Base-by-base conservation (phyloP, 2,888 invertebrate genomes). In the Luperina nickerlii region DNA sequence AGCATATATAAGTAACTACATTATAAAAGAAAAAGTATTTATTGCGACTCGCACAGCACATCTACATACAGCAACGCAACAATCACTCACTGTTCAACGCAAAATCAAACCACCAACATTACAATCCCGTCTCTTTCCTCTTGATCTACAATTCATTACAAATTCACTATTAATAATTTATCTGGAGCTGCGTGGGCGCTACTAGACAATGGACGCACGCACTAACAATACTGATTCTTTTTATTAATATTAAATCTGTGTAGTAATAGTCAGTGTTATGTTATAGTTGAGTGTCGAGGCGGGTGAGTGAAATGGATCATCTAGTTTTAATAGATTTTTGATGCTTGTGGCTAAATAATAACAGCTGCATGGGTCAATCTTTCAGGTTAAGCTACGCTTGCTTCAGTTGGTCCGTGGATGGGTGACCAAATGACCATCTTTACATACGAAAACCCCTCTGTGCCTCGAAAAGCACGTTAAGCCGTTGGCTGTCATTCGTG, bases 151-250 rank as follows among this genome's bases (percentile, higher is more conserved):
- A 85, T 88, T 95, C 95, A 96, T 96, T 96, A 96, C 94, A 94
- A 95, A 96, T 96, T 94, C 96, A 93, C 92, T 94, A 96, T 96
- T 96, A 96, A 96, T 96, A 96, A 96, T 96, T 96, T 96, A 96
- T 96, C 94, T 96, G 91, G 96, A 95, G 95, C 94, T 87, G 91
- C 93, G 96, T 96, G 94, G 96, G 96, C 90, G 95, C 88, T 85
- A 82, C 81, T 91, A 95, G 95, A 96, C 96, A 96, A 96, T 95
- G 93, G 87, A 91, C 90, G 92, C 93, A 86, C 89, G 85, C 79
- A 89, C 91, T 88, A 89, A 92, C 91, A 94, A 94, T 93, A 92
- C 93, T 90, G 92, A 87, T 93, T 94, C 95, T 95, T 96, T 94
- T 93, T 93, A 87, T 84, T 93, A 88, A 82, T 93, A 85, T 85